Conservation (phyloP, 2,113 vertebrate species). For the Cyrtonyx montezumae region DNA sequence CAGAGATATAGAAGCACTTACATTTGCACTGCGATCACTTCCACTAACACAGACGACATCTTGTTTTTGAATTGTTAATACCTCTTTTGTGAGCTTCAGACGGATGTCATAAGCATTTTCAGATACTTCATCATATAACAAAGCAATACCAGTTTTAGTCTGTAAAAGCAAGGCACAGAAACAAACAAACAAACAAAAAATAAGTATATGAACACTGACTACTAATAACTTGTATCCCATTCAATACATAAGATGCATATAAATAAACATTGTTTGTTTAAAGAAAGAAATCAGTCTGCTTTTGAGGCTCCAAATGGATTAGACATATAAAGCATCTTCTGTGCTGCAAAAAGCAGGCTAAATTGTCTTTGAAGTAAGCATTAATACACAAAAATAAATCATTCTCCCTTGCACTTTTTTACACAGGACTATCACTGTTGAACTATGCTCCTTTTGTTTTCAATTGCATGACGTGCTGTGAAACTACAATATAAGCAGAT, state of each 20-base stretch:
- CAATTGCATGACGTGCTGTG: neutral
- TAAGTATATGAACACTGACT: neutral
- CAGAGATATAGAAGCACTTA: conserved; percentile 83
- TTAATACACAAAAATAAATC: neutral
- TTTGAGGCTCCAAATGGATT: neutral
- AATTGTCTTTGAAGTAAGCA: neutral
- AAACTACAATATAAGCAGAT: neutral
- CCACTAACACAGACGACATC: conserved; percentile 89
- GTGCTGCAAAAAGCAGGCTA: neutral
- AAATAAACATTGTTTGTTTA: neutral
- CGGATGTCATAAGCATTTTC: conserved; percentile 89
- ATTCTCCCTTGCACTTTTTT: neutral
- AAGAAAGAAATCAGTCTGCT: neutral
- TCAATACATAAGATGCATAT: neutral
- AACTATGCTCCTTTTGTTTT: neutral
- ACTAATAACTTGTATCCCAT: neutral
- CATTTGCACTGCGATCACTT: conserved; percentile 84
- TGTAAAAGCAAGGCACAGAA: conserved; percentile 68
- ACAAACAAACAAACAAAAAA: neutral
- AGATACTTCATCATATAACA: conserved; percentile 85
- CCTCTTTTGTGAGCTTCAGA: conserved; percentile 89
- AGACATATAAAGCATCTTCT: neutral
- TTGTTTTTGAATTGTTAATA: conserved; percentile 91
- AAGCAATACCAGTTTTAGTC: conserved; percentile 89
- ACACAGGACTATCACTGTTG: neutral